phyloP scores from a whole-genome alignment of 37 sponge, comb jelly and placozoan genomes.

The Ephydatia muelleri region DNA sequence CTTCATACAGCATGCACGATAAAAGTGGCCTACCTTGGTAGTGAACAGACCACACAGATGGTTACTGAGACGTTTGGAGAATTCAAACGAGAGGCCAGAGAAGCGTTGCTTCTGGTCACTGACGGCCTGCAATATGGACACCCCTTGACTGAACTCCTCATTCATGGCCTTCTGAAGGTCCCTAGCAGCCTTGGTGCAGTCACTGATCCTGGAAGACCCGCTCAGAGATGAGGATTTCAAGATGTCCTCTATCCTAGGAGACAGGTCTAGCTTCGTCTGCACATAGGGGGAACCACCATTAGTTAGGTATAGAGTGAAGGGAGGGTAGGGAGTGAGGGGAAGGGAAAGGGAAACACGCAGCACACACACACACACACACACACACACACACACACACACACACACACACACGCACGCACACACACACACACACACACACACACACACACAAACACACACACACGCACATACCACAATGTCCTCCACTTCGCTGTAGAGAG shows the following conservation, averaged over 20 bases:
- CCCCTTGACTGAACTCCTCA: constrained; percentile 45
- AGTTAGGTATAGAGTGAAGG: background rate
- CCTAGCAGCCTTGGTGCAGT: constrained; percentile 57
- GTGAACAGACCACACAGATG: constrained; percentile 44
- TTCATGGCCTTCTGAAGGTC: constrained; percentile 37
- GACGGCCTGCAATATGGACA: constrained; percentile 66
- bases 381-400: constrained; percentile 21
- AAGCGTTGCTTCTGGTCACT: constrained; percentile 51
- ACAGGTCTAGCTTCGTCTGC: constrained; percentile 74
- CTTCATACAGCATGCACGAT: too few relatives aligned
- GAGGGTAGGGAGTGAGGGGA: constrained; percentile 12
- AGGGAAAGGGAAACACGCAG: background rate
- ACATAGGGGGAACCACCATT: background rate
- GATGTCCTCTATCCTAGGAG: constrained; percentile 36
- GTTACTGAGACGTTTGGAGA: constrained; percentile 33
- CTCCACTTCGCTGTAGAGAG: constrained; percentile 58
- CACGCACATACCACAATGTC: constrained; percentile 65
- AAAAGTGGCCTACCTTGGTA: background rate
- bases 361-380: constrained; percentile 2
- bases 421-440: constrained; percentile 8
- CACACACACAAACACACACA: constrained; percentile 1
- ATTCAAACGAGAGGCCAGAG: constrained; percentile 31
- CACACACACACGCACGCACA: constrained; percentile 16
- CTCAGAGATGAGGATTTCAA: constrained; percentile 27
- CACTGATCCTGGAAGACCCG: constrained; percentile 21